Conservation (phyloP, 2,888 invertebrate genomes). For the Hoplodrina blanda region DNA sequence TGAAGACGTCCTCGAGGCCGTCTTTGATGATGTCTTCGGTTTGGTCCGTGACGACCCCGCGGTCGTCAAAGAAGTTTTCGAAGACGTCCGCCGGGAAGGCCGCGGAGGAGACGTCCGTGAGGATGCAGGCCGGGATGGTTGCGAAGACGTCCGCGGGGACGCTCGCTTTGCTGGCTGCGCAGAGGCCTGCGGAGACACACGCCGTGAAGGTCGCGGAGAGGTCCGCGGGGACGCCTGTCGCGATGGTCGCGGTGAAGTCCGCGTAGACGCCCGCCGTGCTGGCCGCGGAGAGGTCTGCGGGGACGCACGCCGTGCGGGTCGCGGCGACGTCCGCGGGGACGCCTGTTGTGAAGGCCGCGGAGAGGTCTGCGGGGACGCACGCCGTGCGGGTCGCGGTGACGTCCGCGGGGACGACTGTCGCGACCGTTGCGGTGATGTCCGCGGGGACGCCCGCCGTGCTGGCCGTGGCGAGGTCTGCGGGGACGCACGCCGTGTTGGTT, state of each 20-base stretch:
- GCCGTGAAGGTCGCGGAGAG: constrained; percentile 4
- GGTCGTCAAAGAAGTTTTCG: neutral
- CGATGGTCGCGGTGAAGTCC: constrained; percentile 7
- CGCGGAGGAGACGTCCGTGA: neutral
- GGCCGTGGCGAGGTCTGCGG: constrained; percentile 7
- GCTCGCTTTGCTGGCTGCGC: neutral
- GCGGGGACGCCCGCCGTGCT: constrained; percentile 1
- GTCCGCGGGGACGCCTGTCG: neutral
- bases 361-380: neutral
- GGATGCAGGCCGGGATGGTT: neutral
- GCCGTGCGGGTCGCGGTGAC: constrained; percentile 2
- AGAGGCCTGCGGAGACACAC: neutral
- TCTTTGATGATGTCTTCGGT: constrained; percentile 11
- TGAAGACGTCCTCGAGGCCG: constrained; percentile 2
- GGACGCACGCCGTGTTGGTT: neutral
- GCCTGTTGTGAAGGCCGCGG: neutral
- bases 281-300: constrained; percentile 9
- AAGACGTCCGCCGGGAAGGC: neutral
- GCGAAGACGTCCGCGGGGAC: neutral
- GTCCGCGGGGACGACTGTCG: neutral
- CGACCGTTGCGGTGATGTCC: constrained; percentile 6
- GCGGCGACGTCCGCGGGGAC: neutral
- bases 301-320: neutral
- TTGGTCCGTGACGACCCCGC: neutral
- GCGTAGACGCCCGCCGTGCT: constrained; percentile 2